Evolutionary conservation across 1,140 invertebrate genomes (phyloP), one percentile per base, ranked within the genome.

Genomic region (Drosophila murphyi): DNA sequence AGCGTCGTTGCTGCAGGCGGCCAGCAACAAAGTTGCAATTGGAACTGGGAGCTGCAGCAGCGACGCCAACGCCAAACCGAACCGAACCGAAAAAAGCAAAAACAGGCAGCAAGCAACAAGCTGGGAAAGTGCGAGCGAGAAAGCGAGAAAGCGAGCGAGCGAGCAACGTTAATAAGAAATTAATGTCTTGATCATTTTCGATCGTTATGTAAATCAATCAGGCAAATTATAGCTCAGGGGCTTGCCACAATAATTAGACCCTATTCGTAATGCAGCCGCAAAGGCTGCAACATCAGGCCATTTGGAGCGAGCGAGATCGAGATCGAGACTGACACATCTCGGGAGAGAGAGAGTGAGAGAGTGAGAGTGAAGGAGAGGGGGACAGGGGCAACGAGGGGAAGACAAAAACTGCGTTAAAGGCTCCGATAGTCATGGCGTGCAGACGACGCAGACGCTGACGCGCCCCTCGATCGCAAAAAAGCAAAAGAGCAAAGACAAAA

Each of bases 141-240:
- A 41, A 54, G 48, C 32, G 43, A 45, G 35, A 35, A 41, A 65
- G 28, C 60, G 55, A 78, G 39, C 79, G 69, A 79, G 78, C 82
- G 78, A 82, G 68, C 86, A 69, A 89, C 90, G 90, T 92, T 92
- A 92, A 92, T 92, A 92, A 91, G 90, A 92, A 92, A 92, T 90
- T 92, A 92, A 92, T 92, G 90, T 92, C 90, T 92, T 92, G 90
- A 92, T 92, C 90, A 92, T 92, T 92, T 92, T 92, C 90, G 87
- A 92, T 92, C 90, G 90, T 92, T 92, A 92, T 92, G 90, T 92
- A 92, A 92, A 92, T 92, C 90, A 92, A 92, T 92, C 90, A 92
- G 90, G 90, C 87, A 92, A 92, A 92, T 92, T 92, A 92, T 92
- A 92, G 83, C 90, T 92, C 82, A 92, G 86, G 81, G 90, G 90